Conservation (phyloP, 2,113 vertebrate genomes). For the Ameiurus melas region DNA sequence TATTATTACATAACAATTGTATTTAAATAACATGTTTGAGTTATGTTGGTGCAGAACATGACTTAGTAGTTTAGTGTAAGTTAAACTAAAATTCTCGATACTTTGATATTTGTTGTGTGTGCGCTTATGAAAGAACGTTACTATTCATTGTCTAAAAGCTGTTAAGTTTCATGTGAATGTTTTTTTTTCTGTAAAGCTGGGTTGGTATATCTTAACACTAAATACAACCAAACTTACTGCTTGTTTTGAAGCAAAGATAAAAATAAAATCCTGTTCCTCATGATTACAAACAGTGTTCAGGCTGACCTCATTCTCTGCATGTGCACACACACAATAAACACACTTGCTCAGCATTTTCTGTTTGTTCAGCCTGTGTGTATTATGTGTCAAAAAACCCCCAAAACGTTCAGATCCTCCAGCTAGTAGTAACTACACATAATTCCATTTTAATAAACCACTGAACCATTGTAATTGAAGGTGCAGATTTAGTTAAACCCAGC, state of each 20-base stretch:
- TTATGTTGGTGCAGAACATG: neutral
- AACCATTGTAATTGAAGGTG: slow-evolving; percentile 4
- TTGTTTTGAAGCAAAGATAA: slow-evolving; percentile 34
- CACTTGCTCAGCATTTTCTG: slow-evolving; percentile 9
- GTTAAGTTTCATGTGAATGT: neutral
- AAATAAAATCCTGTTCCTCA: slow-evolving; percentile 41
- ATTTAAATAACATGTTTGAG: neutral
- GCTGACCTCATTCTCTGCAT: slow-evolving; percentile 30
- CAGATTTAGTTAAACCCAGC: neutral
- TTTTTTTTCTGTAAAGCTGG: neutral
- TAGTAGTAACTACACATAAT: neutral
- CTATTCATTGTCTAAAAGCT: neutral
- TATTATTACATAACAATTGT: neutral
- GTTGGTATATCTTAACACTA: neutral
- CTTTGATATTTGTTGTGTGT: neutral
- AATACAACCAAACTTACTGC: neutral
- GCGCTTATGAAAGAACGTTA: neutral
- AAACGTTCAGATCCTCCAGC: slow-evolving; percentile 34
- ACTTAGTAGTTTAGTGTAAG: neutral
- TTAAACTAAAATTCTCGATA: neutral
- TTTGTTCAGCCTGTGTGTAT: slow-evolving; percentile 49
- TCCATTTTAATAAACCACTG: slow-evolving; percentile 1
- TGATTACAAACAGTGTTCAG: slow-evolving; percentile 19
- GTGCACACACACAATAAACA: slow-evolving; percentile 11
- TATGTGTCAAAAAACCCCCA: slow-evolving; percentile 30